Evolutionary conservation across 92 coral and sea anemone genomes (phyloP).

Genomic region (Palythoa grandis): DNA sequence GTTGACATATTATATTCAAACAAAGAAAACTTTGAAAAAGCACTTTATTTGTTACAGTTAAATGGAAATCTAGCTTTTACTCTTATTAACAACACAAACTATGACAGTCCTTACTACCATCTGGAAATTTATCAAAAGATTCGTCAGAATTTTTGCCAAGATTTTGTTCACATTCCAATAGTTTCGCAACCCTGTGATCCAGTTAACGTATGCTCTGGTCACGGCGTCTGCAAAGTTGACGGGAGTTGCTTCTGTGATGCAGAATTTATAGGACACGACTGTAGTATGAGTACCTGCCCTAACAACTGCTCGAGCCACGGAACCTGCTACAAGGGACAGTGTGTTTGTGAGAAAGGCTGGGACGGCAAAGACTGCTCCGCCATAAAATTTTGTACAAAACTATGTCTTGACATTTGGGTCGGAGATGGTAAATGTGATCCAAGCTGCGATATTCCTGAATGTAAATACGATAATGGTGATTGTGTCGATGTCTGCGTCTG

Average conservation of each 20-base stretch:
- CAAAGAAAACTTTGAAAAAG: constrained; percentile 20
- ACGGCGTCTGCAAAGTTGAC: constrained; percentile 58
- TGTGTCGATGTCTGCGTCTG: constrained; percentile 59
- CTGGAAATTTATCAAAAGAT: constrained; percentile 46
- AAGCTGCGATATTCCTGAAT: constrained; percentile 43
- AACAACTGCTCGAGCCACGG: constrained; percentile 70
- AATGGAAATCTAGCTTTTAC: constrained; percentile 10
- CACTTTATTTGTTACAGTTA: constrained; percentile 46
- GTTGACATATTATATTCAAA: constrained; percentile 38
- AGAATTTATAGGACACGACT: constrained; percentile 53
- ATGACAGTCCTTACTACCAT: constrained; percentile 28
- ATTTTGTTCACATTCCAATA: constrained; percentile 1
- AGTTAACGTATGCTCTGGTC: constrained; percentile 57
- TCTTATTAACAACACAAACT: constrained; percentile 10
- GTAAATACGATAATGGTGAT: constrained; percentile 59
- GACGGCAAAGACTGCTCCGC: constrained; percentile 67
- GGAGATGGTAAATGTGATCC: constrained; percentile 71
- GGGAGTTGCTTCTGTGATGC: constrained; percentile 62
- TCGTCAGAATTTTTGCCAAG: not conserved
- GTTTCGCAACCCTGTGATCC: constrained; percentile 32
- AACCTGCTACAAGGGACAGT: constrained; percentile 51
- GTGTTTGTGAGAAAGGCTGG: constrained; percentile 68
- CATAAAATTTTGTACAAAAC: constrained; percentile 54
- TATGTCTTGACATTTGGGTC: constrained; percentile 63
- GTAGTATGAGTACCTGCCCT: constrained; percentile 58